Percentiles rank a stretch among this genome's conserved stretches.
Conservation (phyloP, 2,113 vertebrate species). For the Australoheros scitulus region DNA sequence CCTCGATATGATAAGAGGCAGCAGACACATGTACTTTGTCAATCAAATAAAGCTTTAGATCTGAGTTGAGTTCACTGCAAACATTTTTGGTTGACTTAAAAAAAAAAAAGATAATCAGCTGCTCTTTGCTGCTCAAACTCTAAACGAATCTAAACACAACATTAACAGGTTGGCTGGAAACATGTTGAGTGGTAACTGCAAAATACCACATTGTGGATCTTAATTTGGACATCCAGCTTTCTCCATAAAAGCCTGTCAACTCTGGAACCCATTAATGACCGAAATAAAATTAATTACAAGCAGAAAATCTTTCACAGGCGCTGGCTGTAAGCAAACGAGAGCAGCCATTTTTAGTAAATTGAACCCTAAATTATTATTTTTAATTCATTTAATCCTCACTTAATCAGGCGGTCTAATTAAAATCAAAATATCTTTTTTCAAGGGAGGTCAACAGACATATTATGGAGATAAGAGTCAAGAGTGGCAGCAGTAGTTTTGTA, state of each 20-base stretch:
- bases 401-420: not conserved
- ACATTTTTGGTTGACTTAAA: not conserved
- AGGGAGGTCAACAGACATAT: not conserved
- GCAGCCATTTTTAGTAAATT: not conserved
- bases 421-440: not conserved
- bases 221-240: slow-evolving; percentile 3
- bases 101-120: not conserved
- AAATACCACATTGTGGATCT: not conserved
- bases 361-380: not conserved
- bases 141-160: not conserved
- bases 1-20: not conserved
- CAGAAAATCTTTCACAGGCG: not conserved
- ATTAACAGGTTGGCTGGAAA: not conserved
- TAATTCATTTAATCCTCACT: not conserved
- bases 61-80: not conserved
- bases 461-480: not conserved
- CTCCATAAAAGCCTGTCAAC: not conserved
- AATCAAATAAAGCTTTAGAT: not conserved
- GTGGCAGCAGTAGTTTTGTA: not conserved
- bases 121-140: not conserved
- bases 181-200: not conserved
- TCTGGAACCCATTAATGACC: not conserved
- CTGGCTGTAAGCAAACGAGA: not conserved
- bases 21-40: not conserved
- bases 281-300: slow-evolving; percentile 3